These are phyloP conservation scores for Montipora sp. DNA, from an alignment of 64 coral and sea anemone species.

Conservation along the genomic window DNA sequence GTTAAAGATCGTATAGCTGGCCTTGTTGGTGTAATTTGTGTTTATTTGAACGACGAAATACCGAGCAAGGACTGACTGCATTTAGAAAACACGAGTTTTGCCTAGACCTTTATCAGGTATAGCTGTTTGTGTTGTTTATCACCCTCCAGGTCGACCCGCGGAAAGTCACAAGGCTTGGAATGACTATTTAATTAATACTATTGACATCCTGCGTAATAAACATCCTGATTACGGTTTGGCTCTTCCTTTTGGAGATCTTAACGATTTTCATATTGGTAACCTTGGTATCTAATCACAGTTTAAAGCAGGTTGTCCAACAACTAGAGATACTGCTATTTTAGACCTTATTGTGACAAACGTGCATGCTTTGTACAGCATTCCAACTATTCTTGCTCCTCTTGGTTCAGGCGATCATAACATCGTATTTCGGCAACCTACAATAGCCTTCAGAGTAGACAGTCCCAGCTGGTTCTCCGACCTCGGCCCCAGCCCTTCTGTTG, in stretches of 20 bases:
- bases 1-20: too few species aligned
- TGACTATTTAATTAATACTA: constrained; percentile 55
- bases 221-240: constrained; percentile 39
- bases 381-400: constrained; percentile 14
- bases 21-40: too few species aligned
- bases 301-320: constrained; percentile 80
- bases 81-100: too few species aligned
- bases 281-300: constrained; percentile 46
- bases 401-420: constrained; percentile 64
- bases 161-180: constrained; percentile 23
- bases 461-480: constrained; percentile 34
- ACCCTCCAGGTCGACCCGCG: constrained; percentile 8
- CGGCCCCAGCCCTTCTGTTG: constrained; percentile 13
- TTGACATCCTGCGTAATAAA: constrained; percentile 17
- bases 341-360: constrained; percentile 72
- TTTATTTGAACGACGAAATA: too few species aligned
- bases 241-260: constrained; percentile 46
- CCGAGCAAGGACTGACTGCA: too few species aligned
- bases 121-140: neutral
- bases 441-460: constrained; percentile 3
- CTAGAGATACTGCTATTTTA: constrained; percentile 57
- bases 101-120: too few species aligned
- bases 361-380: constrained; percentile 29
- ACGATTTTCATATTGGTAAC: constrained; percentile 47
- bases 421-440: constrained; percentile 22